Evolutionary conservation across 2,113 vertebrate genomes (phyloP).

Genomic region (Scalopus aquaticus): DNA sequence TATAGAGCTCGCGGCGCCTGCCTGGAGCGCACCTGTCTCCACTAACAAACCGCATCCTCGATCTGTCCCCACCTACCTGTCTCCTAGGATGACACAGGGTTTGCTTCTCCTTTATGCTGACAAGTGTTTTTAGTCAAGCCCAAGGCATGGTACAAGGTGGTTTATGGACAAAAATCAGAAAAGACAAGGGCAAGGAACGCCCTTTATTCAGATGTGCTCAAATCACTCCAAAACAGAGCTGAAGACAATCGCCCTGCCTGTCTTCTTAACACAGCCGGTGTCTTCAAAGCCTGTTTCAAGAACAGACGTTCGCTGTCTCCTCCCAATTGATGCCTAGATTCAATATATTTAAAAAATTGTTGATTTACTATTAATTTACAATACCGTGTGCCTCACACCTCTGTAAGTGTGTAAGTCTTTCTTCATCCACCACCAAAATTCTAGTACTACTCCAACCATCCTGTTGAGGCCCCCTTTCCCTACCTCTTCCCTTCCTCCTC

Average conservation of each 20-base stretch:
- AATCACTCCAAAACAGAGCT: not conserved
- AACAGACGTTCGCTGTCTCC: not conserved
- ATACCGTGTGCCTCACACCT: too few species aligned
- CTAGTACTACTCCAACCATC: too few species aligned
- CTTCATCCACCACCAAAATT: too few species aligned
- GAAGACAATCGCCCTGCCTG: not conserved
- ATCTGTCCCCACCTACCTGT: not conserved
- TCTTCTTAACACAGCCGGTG: not conserved
- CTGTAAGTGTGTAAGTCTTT: too few species aligned
- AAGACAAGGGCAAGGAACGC: not conserved
- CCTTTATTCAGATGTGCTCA: too few species aligned
- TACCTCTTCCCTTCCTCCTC: too few species aligned
- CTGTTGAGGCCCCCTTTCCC: too few species aligned
- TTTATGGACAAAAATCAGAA: not conserved
- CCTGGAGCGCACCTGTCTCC: not conserved
- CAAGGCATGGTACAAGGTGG: not conserved
- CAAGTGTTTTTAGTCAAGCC: not conserved
- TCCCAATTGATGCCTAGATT: not conserved
- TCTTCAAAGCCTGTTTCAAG: not conserved
- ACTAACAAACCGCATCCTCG: not conserved
- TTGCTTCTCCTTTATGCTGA: not conserved
- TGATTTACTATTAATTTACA: too few species aligned
- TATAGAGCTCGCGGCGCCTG: not conserved
- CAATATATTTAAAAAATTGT: too few species aligned
- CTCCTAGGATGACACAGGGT: not conserved